Percentiles rank a stretch among this genome's conserved stretches.
Conservation (phyloP, 2,113 vertebrate species). For the Cichladusa arquata region DNA sequence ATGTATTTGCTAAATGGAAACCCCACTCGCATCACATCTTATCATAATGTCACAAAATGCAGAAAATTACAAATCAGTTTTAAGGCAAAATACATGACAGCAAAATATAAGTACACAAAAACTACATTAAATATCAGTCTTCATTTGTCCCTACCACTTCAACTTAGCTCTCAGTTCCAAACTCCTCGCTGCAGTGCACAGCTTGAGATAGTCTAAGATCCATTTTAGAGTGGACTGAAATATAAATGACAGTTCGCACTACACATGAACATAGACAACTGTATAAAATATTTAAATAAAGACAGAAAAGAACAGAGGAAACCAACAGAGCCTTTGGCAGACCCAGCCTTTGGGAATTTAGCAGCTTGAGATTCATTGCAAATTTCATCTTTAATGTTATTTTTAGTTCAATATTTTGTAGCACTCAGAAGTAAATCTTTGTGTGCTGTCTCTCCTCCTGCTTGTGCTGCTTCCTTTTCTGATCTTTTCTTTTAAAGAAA, state of each 20-base stretch:
- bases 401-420: conserved; percentile 82
- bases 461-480: conserved; percentile 46
- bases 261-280: conserved; percentile 86
- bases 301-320: conserved; percentile 81
- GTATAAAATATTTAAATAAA: conserved; percentile 97
- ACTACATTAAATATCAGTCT: conserved; percentile 93
- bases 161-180: conserved; percentile 69
- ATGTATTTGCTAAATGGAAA: conserved; percentile 78
- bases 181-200: conserved; percentile 57
- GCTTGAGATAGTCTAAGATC: conserved; percentile 82
- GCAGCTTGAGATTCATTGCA: conserved; percentile 81
- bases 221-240: conserved; percentile 86
- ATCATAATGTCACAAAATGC: conserved; percentile 78
- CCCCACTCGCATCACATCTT: conserved; percentile 66
- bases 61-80: conserved; percentile 83
- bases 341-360: conserved; percentile 79
- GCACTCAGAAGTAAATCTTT: conserved; percentile 79
- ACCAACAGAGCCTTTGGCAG: conserved; percentile 78
- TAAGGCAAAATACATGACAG: conserved; percentile 83
- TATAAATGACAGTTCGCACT: conserved; percentile 88
- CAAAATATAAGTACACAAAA: conserved; percentile 86
- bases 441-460: conserved; percentile 60
- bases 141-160: conserved; percentile 80
- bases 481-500: conserved; percentile 64
- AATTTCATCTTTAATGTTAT: conserved; percentile 84